These are phyloP conservation scores for Sphaeramia orbicularis DNA, from an alignment of 2,797 vertebrate genomes.

Conservation along the genomic window DNA sequence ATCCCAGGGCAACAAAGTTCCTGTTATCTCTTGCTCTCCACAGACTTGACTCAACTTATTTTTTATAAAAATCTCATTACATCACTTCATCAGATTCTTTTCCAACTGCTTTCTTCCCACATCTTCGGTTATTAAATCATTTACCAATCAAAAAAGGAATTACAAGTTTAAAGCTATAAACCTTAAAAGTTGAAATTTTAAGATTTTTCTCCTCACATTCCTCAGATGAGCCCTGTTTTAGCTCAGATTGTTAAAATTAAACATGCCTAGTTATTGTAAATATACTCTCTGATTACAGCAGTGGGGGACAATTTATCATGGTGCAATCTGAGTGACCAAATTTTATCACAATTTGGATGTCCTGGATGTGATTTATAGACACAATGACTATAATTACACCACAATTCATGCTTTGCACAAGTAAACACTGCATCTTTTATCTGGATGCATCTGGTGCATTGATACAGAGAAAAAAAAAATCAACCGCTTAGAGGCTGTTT, in stretches of 20 bases:
- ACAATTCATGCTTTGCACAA: slow-evolving; percentile 8
- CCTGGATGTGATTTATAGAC: slow-evolving; percentile 27
- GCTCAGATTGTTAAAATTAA: not conserved
- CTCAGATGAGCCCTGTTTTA: not conserved
- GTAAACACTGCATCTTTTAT: not conserved
- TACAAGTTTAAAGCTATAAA: not conserved
- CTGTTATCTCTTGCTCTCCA: slow-evolving; percentile 55
- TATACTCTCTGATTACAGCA: slow-evolving; percentile 13
- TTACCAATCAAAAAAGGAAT: not conserved
- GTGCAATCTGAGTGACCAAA: slow-evolving; percentile 1
- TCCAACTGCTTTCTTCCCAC: slow-evolving; percentile 5
- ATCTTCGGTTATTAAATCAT: slow-evolving; percentile 15
- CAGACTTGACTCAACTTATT: slow-evolving; percentile 32
- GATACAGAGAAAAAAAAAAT: slow-evolving; percentile 1
- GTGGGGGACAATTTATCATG: slow-evolving; percentile 10
- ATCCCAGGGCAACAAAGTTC: slow-evolving; percentile 25
- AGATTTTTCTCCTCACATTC: not conserved
- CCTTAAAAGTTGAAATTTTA: not conserved
- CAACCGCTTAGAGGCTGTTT: no score
- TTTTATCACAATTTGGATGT: not conserved
- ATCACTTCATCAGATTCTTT: slow-evolving; percentile 5
- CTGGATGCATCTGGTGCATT: not conserved
- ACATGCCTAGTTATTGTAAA: slow-evolving; percentile 11
- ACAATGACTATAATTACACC: slow-evolving; percentile 15
- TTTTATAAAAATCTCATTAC: not conserved